Evolutionary conservation across 2,113 vertebrate genomes (phyloP).

Genomic region (Tetrao urogallus): DNA sequence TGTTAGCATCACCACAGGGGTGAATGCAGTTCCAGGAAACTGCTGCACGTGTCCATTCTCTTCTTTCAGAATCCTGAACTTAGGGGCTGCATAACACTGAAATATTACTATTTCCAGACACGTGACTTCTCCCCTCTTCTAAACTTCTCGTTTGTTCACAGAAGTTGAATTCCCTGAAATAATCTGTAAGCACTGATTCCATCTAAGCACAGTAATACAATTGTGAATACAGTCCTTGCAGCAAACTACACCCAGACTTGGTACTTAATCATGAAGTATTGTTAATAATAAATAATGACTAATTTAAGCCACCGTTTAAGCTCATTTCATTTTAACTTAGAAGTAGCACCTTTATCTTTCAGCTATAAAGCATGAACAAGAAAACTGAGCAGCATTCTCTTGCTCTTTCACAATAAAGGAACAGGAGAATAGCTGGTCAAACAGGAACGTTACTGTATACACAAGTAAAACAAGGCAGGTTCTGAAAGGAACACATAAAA

Average conservation of each 20-base stretch:
- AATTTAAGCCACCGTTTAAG: neutral
- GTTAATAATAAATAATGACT: neutral
- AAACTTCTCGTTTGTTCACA: neutral
- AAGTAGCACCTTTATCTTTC: neutral
- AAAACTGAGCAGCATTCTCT: neutral
- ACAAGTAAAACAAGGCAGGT: neutral
- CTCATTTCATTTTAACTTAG: neutral
- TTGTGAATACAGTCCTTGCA: neutral
- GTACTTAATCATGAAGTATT: neutral
- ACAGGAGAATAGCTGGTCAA: neutral
- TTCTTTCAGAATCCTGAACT: conserved; percentile 42
- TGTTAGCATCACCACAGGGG: neutral
- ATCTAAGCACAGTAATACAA: neutral
- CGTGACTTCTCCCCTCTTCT: neutral
- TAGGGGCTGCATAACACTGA: neutral
- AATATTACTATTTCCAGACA: neutral
- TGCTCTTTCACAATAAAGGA: neutral
- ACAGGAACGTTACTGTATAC: neutral
- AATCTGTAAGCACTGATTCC: neutral
- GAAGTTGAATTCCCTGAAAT: neutral
- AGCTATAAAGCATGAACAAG: neutral
- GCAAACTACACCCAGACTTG: neutral
- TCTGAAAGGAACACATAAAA: neutral
- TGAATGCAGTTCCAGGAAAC: neutral
- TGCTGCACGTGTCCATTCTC: neutral